Conservation (phyloP, 2,113 vertebrate genomes). For the Anser cygnoides region DNA sequence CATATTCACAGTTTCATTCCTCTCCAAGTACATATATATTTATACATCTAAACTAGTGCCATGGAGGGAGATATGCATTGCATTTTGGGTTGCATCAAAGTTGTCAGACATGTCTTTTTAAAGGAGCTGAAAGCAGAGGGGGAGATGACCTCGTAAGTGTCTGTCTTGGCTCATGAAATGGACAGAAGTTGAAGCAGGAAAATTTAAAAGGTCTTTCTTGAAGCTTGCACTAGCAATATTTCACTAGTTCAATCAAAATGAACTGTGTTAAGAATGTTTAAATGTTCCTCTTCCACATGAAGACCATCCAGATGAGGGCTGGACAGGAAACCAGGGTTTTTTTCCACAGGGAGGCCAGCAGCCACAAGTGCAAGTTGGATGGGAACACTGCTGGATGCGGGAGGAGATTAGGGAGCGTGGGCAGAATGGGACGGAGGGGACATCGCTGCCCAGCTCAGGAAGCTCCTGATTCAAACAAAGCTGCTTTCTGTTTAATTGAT, state of each 20-base stretch:
- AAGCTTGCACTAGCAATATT: not conserved
- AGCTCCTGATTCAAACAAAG: not conserved
- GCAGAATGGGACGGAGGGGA: rapidly evolving
- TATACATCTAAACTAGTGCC: not conserved
- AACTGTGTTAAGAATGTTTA: not conserved
- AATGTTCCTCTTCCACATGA: not conserved
- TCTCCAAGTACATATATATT: not conserved
- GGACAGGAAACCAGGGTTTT: not conserved
- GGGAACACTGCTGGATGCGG: rapidly evolving
- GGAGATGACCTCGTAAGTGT: constrained; percentile 3
- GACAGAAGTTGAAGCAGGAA: not conserved
- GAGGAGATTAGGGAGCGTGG: rapidly evolving
- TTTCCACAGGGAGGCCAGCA: rapidly evolving
- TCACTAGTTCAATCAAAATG: not conserved
- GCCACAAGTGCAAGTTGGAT: rapidly evolving
- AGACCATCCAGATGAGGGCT: not conserved
- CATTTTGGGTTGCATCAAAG: constrained; percentile 27
- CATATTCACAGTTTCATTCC: not conserved
- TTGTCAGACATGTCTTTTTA: constrained; percentile 21
- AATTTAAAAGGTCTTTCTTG: not conserved
- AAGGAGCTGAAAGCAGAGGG: constrained; percentile 32
- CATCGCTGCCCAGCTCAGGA: rapidly evolving
- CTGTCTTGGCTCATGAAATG: not conserved
- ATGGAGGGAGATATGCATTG: not conserved
- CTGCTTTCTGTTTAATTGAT: not conserved